phyloP scores from a whole-genome alignment of 2,797 vertebrate genomes.

The Momotus momota region DNA sequence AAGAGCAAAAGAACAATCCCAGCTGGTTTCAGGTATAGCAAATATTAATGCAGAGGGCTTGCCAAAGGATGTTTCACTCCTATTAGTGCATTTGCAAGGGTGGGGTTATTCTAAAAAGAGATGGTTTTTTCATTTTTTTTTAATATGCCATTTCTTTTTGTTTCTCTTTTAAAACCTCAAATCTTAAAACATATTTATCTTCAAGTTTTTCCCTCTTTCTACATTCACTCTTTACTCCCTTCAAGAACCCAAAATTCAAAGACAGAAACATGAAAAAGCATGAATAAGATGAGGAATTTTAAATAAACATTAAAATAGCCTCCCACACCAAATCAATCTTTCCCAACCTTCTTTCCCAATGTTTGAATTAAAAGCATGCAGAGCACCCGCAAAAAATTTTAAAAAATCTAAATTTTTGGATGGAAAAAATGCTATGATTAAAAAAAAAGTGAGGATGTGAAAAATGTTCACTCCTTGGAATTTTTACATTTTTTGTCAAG shows the following conservation, averaged over 20 bases:
- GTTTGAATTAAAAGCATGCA: neutral
- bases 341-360: neutral
- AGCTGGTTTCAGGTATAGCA: neutral
- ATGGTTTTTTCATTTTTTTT: neutral
- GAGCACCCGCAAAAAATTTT: neutral
- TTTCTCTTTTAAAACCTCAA: neutral
- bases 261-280: neutral
- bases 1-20: neutral
- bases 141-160: neutral
- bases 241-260: neutral
- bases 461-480: neutral
- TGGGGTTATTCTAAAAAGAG: neutral
- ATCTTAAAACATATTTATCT: neutral
- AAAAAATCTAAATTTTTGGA: neutral
- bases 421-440: neutral
- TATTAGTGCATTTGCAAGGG: neutral
- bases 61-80: neutral
- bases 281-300: fast-evolving
- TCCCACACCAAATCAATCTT: neutral
- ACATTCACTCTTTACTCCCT: neutral
- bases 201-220: neutral
- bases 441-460: neutral
- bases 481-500: neutral
- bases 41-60: neutral
- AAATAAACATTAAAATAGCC: fast-evolving